Evolutionary conservation across 2,797 vertebrate genomes (phyloP).

Genomic region (Mallotus villosus): DNA sequence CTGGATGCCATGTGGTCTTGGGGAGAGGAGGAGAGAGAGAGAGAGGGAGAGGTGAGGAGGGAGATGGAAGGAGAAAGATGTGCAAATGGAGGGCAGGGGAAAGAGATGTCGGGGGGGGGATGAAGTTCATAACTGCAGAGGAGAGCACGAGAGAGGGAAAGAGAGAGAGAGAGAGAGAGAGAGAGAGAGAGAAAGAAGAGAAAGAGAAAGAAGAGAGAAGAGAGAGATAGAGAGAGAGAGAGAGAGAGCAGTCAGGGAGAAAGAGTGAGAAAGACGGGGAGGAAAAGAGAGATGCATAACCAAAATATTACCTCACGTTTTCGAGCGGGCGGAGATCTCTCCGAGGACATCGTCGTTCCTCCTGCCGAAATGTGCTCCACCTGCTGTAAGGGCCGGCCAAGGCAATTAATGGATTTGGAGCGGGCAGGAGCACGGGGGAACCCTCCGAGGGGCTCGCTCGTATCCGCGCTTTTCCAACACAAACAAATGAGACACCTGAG

Average conservation of each 20-base stretch:
- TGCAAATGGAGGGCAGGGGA: too few relatives aligned
- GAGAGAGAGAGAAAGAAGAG: neutral
- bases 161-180: neutral
- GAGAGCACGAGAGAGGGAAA: neutral
- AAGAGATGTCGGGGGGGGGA: too few relatives aligned
- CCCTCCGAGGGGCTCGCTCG: constrained; percentile 44
- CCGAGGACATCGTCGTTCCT: constrained; percentile 36
- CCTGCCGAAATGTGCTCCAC: constrained; percentile 51
- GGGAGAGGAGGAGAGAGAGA: neutral
- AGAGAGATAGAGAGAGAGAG: neutral
- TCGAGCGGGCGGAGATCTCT: constrained; percentile 25
- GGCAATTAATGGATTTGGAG: constrained; percentile 61
- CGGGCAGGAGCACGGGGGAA: constrained; percentile 27
- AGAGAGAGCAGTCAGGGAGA: too few relatives aligned
- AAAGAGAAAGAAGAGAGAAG: too few relatives aligned
- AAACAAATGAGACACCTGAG: constrained; percentile 64
- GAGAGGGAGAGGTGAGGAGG: neutral
- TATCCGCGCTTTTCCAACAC: constrained; percentile 33
- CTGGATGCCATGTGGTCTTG: constrained; percentile 31
- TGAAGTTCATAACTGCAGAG: too few relatives aligned
- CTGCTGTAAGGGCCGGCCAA: constrained; percentile 52
- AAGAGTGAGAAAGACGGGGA: too few relatives aligned
- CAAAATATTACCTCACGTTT: neutral
- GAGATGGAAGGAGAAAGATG: neutral
- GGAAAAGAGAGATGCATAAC: too few relatives aligned